These are phyloP conservation scores for Hycleus cichorii DNA, from an alignment of 1,140 invertebrate genomes.

Conservation along the genomic window DNA sequence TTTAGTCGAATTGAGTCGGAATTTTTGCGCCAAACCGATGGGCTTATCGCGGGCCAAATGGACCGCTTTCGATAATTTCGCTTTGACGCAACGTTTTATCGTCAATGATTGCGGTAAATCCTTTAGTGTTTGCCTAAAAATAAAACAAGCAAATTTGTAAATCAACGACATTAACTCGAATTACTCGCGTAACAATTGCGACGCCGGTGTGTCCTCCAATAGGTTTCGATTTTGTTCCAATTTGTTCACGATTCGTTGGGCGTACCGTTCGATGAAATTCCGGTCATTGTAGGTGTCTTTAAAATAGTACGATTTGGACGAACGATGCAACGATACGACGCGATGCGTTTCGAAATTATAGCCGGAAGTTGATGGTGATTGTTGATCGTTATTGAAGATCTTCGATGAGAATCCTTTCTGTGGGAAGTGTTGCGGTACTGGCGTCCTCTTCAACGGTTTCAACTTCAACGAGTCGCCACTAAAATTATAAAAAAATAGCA, in stretches of 20 bases:
- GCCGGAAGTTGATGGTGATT: too few species aligned
- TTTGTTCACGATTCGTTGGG: constrained; percentile 50
- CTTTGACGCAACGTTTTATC: constrained; percentile 53
- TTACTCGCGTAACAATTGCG: constrained; percentile 51
- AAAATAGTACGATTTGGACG: too few species aligned
- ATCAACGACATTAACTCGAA: not conserved
- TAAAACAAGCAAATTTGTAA: constrained; percentile 17
- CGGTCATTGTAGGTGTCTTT: too few species aligned
- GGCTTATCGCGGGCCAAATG: constrained; percentile 45
- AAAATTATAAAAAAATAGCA: too few species aligned
- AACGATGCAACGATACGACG: too few species aligned
- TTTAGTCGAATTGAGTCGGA: not conserved
- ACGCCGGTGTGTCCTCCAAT: constrained; percentile 52
- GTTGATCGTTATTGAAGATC: too few species aligned
- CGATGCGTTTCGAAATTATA: too few species aligned
- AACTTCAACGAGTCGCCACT: too few species aligned
- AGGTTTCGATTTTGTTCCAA: constrained; percentile 51
- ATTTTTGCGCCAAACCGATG: constrained; percentile 40
- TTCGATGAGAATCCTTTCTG: too few species aligned
- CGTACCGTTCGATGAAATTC: constrained; percentile 34
- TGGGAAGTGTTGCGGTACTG: too few species aligned
- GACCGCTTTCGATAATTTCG: constrained; percentile 50
- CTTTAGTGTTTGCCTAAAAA: constrained; percentile 48
- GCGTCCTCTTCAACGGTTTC: too few species aligned
- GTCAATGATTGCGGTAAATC: constrained; percentile 56